Evolutionary conservation across 2,888 invertebrate species (phyloP).

Genomic region (Deroplatys truncata): DNA sequence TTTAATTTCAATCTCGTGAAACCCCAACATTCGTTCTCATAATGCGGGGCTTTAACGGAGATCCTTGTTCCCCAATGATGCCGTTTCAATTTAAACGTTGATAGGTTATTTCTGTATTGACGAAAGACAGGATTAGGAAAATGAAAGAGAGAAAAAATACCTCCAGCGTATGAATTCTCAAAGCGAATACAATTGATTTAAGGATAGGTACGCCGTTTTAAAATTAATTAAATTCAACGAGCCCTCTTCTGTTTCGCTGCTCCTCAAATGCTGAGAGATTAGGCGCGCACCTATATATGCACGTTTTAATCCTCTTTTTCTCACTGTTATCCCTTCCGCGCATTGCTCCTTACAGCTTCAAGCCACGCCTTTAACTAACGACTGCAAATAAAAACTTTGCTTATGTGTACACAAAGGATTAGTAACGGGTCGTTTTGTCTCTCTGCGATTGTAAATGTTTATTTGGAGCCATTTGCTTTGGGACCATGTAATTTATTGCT

Average conservation of each 20-base stretch:
- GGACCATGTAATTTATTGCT: not conserved
- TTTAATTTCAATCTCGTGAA: too few relatives aligned
- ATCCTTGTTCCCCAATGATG: not conserved
- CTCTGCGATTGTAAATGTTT: not conserved
- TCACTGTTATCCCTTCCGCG: not conserved
- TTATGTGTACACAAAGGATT: not conserved
- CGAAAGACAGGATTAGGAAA: not conserved
- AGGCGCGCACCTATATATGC: not conserved
- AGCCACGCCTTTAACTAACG: not conserved
- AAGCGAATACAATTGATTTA: not conserved
- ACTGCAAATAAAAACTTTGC: not conserved
- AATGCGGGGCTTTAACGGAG: not conserved
- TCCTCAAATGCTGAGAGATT: not conserved
- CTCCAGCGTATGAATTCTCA: not conserved
- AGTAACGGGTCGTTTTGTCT: not conserved
- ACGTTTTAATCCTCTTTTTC: not conserved
- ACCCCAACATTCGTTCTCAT: too few relatives aligned
- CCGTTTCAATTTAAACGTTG: not conserved
- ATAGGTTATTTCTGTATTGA: not conserved
- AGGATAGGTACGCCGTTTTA: not conserved
- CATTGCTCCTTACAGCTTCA: not conserved
- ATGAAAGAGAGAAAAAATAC: not conserved
- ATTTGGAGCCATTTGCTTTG: not conserved
- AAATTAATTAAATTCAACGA: not conserved
- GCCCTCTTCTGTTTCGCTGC: not conserved